phyloP scores from a whole-genome alignment of 2,888 invertebrate genomes.

The Anthrax anthrax region DNA sequence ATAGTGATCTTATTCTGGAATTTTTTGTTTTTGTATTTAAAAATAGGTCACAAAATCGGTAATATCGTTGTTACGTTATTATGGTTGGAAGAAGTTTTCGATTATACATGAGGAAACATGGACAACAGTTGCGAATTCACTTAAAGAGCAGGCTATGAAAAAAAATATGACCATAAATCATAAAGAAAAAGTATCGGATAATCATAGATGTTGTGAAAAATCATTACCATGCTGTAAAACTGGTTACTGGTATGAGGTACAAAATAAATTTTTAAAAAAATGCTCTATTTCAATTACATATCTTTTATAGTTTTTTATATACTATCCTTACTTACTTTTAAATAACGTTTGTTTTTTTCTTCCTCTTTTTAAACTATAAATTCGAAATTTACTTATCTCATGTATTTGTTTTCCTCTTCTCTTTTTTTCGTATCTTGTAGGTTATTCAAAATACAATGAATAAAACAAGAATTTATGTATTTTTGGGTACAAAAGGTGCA shows the following conservation, averaged over 20 bases:
- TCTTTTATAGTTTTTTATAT: not conserved
- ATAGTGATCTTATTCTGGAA: too few relatives aligned
- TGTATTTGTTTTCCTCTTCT: not conserved
- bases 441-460: constrained; percentile 63
- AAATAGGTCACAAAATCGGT: constrained; percentile 84
- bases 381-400: not conserved
- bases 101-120: constrained; percentile 72
- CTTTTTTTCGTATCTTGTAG: constrained; percentile 14
- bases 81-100: constrained; percentile 88
- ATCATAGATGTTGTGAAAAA: constrained; percentile 63
- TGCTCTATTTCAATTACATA: not conserved
- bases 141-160: constrained; percentile 58
- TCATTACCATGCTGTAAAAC: constrained; percentile 61
- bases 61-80: constrained; percentile 76
- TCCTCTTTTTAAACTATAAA: too few relatives aligned
- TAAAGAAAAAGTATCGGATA: constrained; percentile 52
- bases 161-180: constrained; percentile 77
- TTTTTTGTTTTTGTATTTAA: too few relatives aligned
- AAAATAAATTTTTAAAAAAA: constrained; percentile 5
- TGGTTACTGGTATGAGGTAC: constrained; percentile 69
- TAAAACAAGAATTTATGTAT: constrained; percentile 83
- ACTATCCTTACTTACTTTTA: not conserved
- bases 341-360: too few relatives aligned
- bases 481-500: constrained; percentile 73
- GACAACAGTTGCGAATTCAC: constrained; percentile 66